Evolutionary conservation across 2,797 vertebrate species (phyloP).

Genomic region (Myotis vivesi): DNA sequence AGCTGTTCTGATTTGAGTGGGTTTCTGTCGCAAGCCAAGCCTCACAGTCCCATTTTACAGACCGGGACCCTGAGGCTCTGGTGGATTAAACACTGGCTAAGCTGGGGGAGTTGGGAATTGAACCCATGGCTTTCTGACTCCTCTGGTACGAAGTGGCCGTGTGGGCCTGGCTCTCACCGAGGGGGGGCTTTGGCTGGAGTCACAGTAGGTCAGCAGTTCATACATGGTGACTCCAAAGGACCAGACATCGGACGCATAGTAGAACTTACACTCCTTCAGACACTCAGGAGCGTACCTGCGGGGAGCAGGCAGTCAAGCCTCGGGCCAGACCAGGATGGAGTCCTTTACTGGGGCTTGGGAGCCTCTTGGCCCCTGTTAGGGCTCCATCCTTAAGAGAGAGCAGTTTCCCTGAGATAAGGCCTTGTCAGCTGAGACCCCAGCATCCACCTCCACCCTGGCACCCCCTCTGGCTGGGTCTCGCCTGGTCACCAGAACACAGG

Average conservation of each 20-base stretch:
- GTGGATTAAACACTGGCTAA: not conserved
- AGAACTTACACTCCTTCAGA: constrained; percentile 94
- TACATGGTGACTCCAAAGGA: constrained; percentile 95
- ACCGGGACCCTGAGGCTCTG: not conserved
- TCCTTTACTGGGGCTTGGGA: not conserved
- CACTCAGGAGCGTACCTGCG: constrained; percentile 95
- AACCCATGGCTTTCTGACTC: not conserved
- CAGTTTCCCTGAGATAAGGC: not conserved
- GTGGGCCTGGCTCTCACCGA: constrained; percentile 80
- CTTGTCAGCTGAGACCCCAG: not conserved
- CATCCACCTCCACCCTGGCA: not conserved
- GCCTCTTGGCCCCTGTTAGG: not conserved
- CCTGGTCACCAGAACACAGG: constrained; percentile 92
- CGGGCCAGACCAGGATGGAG: not conserved
- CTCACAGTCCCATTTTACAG: not conserved
- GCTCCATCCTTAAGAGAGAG: not conserved
- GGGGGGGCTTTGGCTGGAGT: constrained; percentile 88
- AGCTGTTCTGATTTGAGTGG: not conserved
- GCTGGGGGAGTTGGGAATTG: not conserved
- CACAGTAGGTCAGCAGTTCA: constrained; percentile 93
- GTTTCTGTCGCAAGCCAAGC: not conserved
- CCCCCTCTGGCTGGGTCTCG: not conserved
- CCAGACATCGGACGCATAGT: constrained; percentile 94
- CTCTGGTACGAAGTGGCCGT: not conserved
- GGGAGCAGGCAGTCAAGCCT: not conserved